These are phyloP conservation scores for Rhopalosiphum maidis DNA, from an alignment of 1,140 invertebrate species.

Conservation along the genomic window DNA sequence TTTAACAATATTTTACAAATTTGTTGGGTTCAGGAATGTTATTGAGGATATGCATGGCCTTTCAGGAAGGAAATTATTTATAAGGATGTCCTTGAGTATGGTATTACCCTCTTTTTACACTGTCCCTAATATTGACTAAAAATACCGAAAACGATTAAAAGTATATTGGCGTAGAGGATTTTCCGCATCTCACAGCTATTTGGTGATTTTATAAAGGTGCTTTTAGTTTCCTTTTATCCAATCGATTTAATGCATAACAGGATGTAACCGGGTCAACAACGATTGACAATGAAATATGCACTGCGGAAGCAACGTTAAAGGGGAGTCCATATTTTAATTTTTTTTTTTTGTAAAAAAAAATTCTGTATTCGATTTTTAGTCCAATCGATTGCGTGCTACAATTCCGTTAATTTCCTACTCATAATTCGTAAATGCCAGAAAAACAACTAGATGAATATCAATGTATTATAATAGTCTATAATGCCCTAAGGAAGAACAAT, in stretches of 20 bases:
- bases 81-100: background rate
- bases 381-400: background rate
- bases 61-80: slow-evolving; percentile 13
- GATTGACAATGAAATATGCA: slow-evolving; percentile 33
- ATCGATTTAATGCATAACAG: slow-evolving; percentile 4
- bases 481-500: background rate
- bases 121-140: slow-evolving; percentile 5
- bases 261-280: background rate
- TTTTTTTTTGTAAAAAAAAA: slow-evolving; percentile 34
- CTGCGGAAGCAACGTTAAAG: background rate
- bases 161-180: background rate
- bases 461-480: background rate
- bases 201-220: slow-evolving; percentile 24
- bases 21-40: background rate
- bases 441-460: background rate
- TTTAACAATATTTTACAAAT: background rate
- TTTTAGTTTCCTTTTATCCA: background rate
- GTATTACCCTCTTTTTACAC: background rate
- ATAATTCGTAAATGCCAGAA: background rate
- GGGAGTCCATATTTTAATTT: background rate
- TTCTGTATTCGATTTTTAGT: background rate
- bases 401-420: slow-evolving; percentile 34
- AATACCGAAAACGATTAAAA: slow-evolving; percentile 24
- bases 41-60: background rate
- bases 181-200: slow-evolving; percentile 1